Evolutionary conservation across 2,888 invertebrate genomes (phyloP).

Genomic region (Ashinkailepas kermadecensis): DNA sequence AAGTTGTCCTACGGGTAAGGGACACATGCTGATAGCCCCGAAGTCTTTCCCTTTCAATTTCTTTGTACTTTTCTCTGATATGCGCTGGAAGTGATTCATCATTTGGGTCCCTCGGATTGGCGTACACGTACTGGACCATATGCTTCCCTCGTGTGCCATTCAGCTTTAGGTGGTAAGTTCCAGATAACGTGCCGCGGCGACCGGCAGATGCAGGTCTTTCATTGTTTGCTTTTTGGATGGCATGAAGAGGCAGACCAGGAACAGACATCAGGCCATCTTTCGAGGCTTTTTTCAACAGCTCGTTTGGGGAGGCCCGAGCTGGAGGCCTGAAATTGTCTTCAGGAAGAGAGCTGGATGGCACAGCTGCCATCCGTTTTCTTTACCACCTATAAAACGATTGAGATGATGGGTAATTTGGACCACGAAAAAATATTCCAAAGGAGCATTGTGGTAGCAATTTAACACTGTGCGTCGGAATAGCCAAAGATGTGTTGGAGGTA

Average conservation of each 20-base stretch:
- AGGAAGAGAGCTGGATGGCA: background rate
- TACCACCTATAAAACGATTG: background rate
- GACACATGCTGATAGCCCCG: background rate
- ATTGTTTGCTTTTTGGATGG: background rate
- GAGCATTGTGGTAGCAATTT: background rate
- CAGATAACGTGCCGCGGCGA: background rate
- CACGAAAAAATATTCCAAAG: background rate
- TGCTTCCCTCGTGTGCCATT: background rate
- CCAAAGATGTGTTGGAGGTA: background rate
- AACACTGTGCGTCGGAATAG: background rate
- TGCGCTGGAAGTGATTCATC: background rate
- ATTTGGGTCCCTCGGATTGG: background rate
- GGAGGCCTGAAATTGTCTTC: too few relatives aligned
- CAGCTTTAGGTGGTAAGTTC: background rate
- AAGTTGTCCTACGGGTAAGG: background rate
- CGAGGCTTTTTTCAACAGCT: background rate
- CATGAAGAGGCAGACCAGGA: background rate
- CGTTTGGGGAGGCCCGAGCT: background rate
- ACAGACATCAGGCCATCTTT: background rate
- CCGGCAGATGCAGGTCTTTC: background rate
- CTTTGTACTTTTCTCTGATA: background rate
- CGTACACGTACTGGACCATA: background rate
- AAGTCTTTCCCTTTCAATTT: background rate
- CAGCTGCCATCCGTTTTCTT: background rate
- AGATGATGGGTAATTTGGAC: background rate